These are phyloP conservation scores for Malachius bipustulatus DNA, from an alignment of 2,888 invertebrate genomes.

Conservation along the genomic window DNA sequence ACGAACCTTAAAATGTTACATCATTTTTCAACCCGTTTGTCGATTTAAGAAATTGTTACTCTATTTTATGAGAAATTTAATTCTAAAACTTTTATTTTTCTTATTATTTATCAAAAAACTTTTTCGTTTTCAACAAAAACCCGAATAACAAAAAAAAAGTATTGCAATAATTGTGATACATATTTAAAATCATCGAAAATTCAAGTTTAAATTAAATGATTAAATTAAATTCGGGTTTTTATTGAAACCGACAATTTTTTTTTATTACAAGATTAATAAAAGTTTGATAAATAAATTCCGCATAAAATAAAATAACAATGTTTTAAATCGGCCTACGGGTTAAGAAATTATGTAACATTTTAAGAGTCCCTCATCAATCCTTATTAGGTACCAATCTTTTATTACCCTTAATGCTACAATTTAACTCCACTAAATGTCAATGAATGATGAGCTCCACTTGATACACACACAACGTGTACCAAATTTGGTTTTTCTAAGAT, in stretches of 20 bases:
- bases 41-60: neutral
- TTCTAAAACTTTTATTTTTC: constrained; percentile 1
- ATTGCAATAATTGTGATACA: neutral
- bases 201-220: neutral
- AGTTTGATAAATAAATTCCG: too few relatives aligned
- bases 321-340: constrained; percentile 3
- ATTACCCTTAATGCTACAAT: constrained; percentile 1
- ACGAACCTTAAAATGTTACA: neutral
- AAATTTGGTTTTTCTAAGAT: constrained; percentile 1
- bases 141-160: neutral
- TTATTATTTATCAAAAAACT: neutral
- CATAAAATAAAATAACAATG: too few relatives aligned
- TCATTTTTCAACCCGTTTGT: neutral
- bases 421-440: neutral
- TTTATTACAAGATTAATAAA: constrained; percentile 1
- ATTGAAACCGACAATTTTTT: neutral
- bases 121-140: too few relatives aligned
- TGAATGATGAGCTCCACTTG: neutral
- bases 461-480: constrained; percentile 1
- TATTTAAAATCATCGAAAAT: constrained; percentile 2
- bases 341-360: constrained; percentile 1
- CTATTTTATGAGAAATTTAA: constrained; percentile 2
- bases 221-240: constrained; percentile 2
- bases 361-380: constrained; percentile 4
- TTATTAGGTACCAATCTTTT: too few relatives aligned